Percentiles rank a stretch among this genome's conserved stretches.
phyloP scores from a whole-genome alignment of 2,113 vertebrate species.

The Pampusana beccarii region DNA sequence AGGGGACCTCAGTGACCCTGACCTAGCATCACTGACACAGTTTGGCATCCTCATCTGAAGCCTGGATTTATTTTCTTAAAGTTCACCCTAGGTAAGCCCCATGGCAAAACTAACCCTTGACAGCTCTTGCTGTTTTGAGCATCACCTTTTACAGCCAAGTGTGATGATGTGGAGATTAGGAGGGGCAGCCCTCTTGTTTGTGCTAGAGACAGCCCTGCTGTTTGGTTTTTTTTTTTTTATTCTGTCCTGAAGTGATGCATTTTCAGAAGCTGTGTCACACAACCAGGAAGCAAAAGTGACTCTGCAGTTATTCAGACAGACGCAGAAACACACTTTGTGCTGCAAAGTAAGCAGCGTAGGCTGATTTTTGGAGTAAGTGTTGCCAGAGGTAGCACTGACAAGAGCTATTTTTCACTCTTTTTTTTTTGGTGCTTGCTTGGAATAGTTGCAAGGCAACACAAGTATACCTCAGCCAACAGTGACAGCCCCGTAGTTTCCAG shows the following conservation, averaged over 20 bases:
- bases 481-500: background rate
- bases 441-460: background rate
- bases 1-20: background rate
- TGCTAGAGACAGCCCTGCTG: background rate
- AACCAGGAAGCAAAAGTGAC: background rate
- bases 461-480: background rate
- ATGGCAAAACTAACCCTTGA: conserved; percentile 33
- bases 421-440: background rate
- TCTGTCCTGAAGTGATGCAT: background rate
- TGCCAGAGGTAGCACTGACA: background rate
- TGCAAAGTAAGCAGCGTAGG: background rate
- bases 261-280: background rate
- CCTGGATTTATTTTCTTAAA: conserved; percentile 18
- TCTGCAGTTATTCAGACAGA: fast-evolving
- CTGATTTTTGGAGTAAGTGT: background rate
- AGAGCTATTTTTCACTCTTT: background rate
- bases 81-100: background rate
- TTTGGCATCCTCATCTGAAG: background rate
- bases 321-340: fast-evolving
- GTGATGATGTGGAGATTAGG: background rate
- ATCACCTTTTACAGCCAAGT: background rate
- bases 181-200: background rate
- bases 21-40: background rate
- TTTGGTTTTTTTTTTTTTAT: background rate
- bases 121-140: background rate